Percentiles rank a stretch among this genome's conserved stretches.
phyloP scores from a whole-genome alignment of 92 coral and sea anemone species.

The Pocillopora meandrina region DNA sequence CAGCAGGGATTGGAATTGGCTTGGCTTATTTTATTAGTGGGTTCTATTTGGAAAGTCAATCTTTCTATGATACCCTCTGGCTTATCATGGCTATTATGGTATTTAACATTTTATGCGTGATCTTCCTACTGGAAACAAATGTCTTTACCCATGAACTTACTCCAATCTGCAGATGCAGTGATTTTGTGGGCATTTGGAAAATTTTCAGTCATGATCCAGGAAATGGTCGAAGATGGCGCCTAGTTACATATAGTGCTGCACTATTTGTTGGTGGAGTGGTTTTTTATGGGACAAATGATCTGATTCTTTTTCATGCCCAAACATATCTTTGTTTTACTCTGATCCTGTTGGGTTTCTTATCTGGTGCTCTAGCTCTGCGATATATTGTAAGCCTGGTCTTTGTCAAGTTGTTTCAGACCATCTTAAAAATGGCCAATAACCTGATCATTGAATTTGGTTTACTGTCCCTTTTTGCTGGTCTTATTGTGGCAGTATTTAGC shows the following conservation, averaged over 20 bases:
- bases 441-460: conserved; percentile 48
- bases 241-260: conserved; percentile 26
- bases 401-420: conserved; percentile 39
- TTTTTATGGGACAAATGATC: conserved; percentile 10
- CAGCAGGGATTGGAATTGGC: conserved; percentile 47
- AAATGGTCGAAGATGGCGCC: conserved; percentile 36
- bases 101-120: conserved; percentile 10
- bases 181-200: conserved; percentile 22
- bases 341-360: conserved; percentile 22
- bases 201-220: conserved; percentile 33
- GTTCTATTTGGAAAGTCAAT: conserved; percentile 12
- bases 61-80: conserved; percentile 33
- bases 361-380: conserved; percentile 30
- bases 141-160: neutral
- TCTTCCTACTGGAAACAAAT: conserved; percentile 21
- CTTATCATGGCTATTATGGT: conserved; percentile 14
- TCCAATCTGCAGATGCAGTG: neutral
- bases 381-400: conserved; percentile 39
- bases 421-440: conserved; percentile 33
- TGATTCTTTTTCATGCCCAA: conserved; percentile 35
- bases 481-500: conserved; percentile 47
- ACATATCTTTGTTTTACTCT: conserved; percentile 35
- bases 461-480: conserved; percentile 33
- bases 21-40: conserved; percentile 44
- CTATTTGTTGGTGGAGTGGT: conserved; percentile 26